Conservation (phyloP, 2,113 vertebrate species). For the Carassius auratus region DNA sequence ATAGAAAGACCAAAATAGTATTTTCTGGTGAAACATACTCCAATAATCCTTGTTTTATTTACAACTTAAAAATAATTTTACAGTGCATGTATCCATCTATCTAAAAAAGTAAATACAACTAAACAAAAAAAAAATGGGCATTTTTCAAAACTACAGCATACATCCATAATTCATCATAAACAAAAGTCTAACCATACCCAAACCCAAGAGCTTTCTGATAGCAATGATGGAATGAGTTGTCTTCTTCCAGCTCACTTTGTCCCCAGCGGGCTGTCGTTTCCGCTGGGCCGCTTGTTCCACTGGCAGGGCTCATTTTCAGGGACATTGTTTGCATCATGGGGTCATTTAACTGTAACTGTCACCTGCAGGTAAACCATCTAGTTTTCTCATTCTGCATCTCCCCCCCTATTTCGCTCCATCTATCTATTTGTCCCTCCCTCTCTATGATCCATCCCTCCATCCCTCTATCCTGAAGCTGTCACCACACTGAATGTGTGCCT, state of each 20-base stretch:
- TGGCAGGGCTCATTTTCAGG: conserved; percentile 45
- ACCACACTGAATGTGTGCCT: conserved; percentile 30
- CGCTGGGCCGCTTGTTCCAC: conserved; percentile 4
- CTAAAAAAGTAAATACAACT: no score
- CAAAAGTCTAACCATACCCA: neutral
- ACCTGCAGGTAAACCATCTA: conserved; percentile 27
- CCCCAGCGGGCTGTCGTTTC: neutral
- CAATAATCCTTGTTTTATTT: no score
- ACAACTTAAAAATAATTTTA: no score
- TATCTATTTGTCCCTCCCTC: neutral
- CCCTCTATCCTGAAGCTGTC: conserved; percentile 38
- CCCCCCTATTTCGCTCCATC: neutral
- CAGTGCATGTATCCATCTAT: no score
- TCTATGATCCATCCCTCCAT: conserved; percentile 25
- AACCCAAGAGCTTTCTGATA: conserved; percentile 41
- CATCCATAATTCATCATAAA: conserved; percentile 21
- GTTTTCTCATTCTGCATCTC: conserved; percentile 19
- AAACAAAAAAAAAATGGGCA: neutral
- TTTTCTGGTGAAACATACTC: no score
- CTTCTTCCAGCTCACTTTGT: conserved; percentile 20
- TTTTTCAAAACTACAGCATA: neutral
- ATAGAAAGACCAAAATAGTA: no score
- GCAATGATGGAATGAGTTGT: conserved; percentile 39
- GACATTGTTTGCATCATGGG: conserved; percentile 49
- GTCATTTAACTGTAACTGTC: conserved; percentile 48